These are phyloP conservation scores for Megaleporinus macrocephalus DNA, from an alignment of 2,113 vertebrate genomes.

Conservation along the genomic window DNA sequence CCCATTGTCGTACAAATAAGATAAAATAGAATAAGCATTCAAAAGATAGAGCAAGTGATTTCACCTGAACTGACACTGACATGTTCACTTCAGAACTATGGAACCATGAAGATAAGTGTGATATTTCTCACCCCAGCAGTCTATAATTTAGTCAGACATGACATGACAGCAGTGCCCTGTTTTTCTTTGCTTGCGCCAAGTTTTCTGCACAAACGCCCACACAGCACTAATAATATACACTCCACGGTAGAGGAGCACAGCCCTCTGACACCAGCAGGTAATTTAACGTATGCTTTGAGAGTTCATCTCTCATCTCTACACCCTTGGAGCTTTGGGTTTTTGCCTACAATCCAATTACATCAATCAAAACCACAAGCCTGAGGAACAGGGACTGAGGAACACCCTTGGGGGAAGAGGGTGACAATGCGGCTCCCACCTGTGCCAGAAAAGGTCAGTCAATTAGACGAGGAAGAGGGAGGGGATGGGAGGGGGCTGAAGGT, in stretches of 20 bases:
- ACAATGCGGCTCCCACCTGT: background rate
- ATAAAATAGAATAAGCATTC: too few species aligned
- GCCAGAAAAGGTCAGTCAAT: constrained; percentile 11
- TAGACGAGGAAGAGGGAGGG: constrained; percentile 2
- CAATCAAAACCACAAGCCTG: constrained; percentile 34
- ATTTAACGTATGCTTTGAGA: constrained; percentile 16
- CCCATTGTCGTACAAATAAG: background rate
- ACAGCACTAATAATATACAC: constrained; percentile 51
- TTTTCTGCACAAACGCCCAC: constrained; percentile 51
- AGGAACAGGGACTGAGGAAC: constrained; percentile 10
- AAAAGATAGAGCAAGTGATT: background rate
- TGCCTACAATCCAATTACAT: constrained; percentile 37
- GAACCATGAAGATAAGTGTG: constrained; percentile 3
- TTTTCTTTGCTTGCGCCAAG: constrained; percentile 34
- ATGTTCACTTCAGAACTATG: background rate
- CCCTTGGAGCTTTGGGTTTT: constrained; percentile 8
- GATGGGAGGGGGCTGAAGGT: background rate
- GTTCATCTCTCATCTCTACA: constrained; percentile 8
- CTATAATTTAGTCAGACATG: constrained; percentile 46
- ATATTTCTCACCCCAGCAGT: constrained; percentile 44
- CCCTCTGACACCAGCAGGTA: constrained; percentile 46
- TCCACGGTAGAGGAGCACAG: constrained; percentile 23
- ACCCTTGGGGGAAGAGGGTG: constrained; percentile 12
- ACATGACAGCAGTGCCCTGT: constrained; percentile 31
- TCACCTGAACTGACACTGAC: constrained; percentile 17